These are phyloP conservation scores for Troides helena DNA, from an alignment of 2,888 invertebrate species.

Conservation along the genomic window DNA sequence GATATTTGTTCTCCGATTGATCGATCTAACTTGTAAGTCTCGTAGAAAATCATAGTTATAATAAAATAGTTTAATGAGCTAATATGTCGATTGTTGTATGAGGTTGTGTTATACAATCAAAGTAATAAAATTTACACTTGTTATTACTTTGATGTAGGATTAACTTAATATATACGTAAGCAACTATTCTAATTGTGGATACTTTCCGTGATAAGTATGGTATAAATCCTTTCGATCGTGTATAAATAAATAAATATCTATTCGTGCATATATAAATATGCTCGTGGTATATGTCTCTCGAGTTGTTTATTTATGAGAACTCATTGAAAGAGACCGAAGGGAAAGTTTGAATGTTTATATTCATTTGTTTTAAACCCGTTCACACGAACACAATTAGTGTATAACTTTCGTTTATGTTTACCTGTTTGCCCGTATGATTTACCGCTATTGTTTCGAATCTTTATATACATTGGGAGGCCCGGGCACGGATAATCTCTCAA, in stretches of 20 bases:
- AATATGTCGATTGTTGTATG: too few species aligned
- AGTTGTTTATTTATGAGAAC: slow-evolving; percentile 1
- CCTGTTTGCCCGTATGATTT: background rate
- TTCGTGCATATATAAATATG: background rate
- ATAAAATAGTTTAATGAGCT: too few species aligned
- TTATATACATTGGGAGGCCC: background rate
- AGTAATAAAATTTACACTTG: too few species aligned
- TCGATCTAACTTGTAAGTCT: too few species aligned
- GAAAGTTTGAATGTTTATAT: slow-evolving; percentile 10
- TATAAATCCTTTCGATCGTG: too few species aligned
- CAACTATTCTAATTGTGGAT: too few species aligned
- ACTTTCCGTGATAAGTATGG: too few species aligned
- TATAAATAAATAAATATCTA: background rate
- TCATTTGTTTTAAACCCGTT: slow-evolving; percentile 7
- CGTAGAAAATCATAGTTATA: too few species aligned
- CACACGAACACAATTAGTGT: slow-evolving; percentile 14
- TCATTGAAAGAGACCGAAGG: slow-evolving; percentile 1
- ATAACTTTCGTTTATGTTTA: slow-evolving; percentile 10
- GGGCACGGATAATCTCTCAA: background rate
- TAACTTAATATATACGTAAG: too few species aligned
- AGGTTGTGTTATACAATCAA: too few species aligned
- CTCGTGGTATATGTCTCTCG: background rate
- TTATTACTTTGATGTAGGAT: too few species aligned
- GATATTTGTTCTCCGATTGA: too few species aligned
- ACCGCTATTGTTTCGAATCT: slow-evolving; percentile 4